Evolutionary conservation across 1,140 invertebrate genomes (phyloP).

Genomic region (Drosophila equinoxialis): DNA sequence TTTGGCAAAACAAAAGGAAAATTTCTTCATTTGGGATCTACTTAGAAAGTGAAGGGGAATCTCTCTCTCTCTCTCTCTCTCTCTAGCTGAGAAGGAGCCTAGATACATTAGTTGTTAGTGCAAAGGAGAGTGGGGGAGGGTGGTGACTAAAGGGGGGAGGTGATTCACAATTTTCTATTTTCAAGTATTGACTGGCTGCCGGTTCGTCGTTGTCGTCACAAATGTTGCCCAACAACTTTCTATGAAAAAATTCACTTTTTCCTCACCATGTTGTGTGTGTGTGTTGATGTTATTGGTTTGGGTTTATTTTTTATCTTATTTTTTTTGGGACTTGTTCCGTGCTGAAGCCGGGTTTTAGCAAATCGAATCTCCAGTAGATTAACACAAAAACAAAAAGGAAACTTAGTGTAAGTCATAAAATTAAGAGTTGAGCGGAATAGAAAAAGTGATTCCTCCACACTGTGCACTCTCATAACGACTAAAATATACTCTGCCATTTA

Average conservation of each 20-base stretch:
- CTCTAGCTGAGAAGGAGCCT: too few species aligned
- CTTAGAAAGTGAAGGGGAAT: conserved; percentile 13
- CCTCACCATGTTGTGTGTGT: conserved; percentile 34
- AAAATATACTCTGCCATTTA: not conserved
- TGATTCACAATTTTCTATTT: conserved; percentile 67
- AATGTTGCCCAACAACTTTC: conserved; percentile 80
- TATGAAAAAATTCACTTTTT: conserved; percentile 82
- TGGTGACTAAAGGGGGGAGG: not conserved
- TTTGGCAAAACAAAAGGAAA: conserved; percentile 11
- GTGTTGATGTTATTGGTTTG: conserved; percentile 20
- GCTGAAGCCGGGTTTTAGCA: conserved; percentile 59
- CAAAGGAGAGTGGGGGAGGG: conserved; percentile 3
- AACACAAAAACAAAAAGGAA: conserved; percentile 68
- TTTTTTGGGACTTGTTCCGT: conserved; percentile 17
- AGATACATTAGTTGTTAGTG: too few species aligned
- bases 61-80: not conserved
- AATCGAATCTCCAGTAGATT: conserved; percentile 65
- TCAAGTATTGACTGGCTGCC: conserved; percentile 65
- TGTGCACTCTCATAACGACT: not conserved
- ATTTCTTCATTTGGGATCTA: conserved; percentile 4
- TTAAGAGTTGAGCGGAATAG: conserved; percentile 28
- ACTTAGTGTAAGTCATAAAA: conserved; percentile 41
- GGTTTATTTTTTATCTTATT: conserved; percentile 1
- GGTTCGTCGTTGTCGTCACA: conserved; percentile 39
- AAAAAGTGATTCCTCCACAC: conserved; percentile 12